Evolutionary conservation across 2,888 invertebrate genomes (phyloP).

Genomic region (Polietes domitor): DNA sequence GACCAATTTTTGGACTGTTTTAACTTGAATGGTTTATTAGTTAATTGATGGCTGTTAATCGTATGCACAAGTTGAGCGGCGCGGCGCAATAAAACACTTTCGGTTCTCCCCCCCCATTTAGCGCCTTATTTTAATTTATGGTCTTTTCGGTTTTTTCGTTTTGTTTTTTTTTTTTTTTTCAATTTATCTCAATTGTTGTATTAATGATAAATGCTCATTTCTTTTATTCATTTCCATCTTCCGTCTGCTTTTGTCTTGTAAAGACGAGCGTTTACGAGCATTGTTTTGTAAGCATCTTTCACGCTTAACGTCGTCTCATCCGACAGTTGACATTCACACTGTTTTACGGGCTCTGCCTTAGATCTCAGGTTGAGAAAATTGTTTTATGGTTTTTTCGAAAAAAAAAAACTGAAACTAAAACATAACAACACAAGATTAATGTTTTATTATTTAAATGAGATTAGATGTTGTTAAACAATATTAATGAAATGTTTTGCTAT

Average conservation of each 20-base stretch:
- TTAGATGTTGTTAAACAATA: slow-evolving; percentile 38
- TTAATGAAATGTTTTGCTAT: slow-evolving; percentile 19
- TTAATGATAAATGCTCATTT: slow-evolving; percentile 9
- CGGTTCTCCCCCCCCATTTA: neutral
- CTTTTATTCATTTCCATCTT: neutral
- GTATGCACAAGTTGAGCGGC: neutral
- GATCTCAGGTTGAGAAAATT: neutral
- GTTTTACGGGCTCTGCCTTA: neutral
- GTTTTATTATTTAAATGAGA: slow-evolving; percentile 49
- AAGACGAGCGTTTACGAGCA: neutral
- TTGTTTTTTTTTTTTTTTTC: neutral
- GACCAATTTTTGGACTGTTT: slow-evolving; percentile 8
- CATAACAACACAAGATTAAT: slow-evolving; percentile 37
- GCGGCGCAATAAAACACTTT: slow-evolving; percentile 21
- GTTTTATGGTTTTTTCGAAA: slow-evolving; percentile 1
- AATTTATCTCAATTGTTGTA: neutral
- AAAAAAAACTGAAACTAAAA: neutral
- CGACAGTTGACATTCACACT: neutral
- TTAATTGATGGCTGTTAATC: slow-evolving; percentile 30
- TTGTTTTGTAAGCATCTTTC: slow-evolving; percentile 2
- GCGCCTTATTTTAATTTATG: slow-evolving; percentile 28
- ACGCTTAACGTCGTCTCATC: neutral
- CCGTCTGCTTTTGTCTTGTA: neutral
- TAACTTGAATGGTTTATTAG: slow-evolving; percentile 12
- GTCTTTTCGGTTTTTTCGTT: neutral